Conservation (phyloP, 2,113 vertebrate genomes). For the Nyctibius bracteatus region DNA sequence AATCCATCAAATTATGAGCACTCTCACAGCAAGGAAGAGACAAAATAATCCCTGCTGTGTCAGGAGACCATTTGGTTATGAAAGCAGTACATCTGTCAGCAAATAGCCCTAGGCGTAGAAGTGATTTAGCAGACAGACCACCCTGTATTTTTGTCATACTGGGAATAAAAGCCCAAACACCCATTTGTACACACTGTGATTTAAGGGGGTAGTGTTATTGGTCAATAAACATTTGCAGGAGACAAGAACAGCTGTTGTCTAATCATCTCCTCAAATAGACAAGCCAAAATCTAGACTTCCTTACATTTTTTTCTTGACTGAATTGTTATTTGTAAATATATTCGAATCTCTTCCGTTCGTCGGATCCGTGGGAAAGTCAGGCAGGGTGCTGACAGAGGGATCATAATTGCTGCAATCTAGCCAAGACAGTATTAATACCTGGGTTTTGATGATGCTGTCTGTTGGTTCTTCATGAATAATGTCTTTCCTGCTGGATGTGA, state of each 20-base stretch:
- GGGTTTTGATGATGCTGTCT: background rate
- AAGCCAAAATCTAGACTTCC: background rate
- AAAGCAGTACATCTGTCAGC: background rate
- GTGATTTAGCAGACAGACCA: background rate
- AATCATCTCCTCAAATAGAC: background rate
- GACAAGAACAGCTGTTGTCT: background rate
- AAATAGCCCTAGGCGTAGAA: background rate
- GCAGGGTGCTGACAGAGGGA: background rate
- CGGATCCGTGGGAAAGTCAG: background rate
- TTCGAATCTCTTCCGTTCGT: background rate
- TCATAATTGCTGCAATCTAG: background rate
- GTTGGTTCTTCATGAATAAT: background rate
- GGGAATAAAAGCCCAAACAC: background rate
- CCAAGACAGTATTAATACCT: background rate
- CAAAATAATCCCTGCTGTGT: background rate
- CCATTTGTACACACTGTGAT: background rate
- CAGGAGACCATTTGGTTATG: background rate
- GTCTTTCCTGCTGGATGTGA: background rate
- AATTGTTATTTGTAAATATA: background rate
- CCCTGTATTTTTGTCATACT: background rate
- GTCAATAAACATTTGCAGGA: background rate
- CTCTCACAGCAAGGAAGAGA: background rate
- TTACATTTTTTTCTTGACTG: background rate
- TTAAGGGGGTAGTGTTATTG: background rate
- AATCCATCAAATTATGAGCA: background rate